Base-by-base conservation (phyloP, 2,888 invertebrate species). In the Phortica okadai region DNA sequence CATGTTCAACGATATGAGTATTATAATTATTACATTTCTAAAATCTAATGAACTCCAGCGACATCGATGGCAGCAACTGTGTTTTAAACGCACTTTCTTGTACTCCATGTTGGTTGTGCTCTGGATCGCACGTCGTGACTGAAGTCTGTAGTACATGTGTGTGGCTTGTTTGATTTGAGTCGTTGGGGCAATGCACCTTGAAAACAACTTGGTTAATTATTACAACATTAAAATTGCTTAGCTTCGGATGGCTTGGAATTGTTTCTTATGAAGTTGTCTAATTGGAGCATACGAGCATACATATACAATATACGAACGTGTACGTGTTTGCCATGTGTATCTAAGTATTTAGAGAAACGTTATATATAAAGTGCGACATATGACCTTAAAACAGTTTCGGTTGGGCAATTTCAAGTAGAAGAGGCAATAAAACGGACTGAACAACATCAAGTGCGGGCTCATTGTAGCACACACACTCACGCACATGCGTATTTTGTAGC, bases 31-130 rank as follows among this genome's bases (percentile, higher is more conserved):
- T 41, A 33, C n/a, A 16, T 42, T 21, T 45, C 64, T 76, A 72
- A 21, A 62, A 33, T 25, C 6, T 58, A 25, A n/a, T 42, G 25
- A 2, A 11, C 25, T 42, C 42, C 21, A 44, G 8, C 25, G 70
- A 70, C 16, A 10, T 50, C 33, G 33, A 33, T 5, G 33, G 4
- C 33, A 33, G 33, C 33, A 4, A 33, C 5, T 8, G 21, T 6
- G 16, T 54, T 87, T 90, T 83, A 90, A 88, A 56, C 90, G 89
- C 70, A 89, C 89, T 82, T 87, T 90, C 76, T 87, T 89, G 76
- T 88, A 88, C 76, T 83, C 83, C 77, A 82, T 78, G 72, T 74
- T 82, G 72, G 41, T 66, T 25, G 76, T 76, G 41, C 66, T 54
- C 33, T 67, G 77, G 73, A 58, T 76, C 59, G 10, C 25, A 67